These are phyloP conservation scores for Aporrectodea caliginosa DNA, from an alignment of 1,140 invertebrate genomes.

Conservation along the genomic window DNA sequence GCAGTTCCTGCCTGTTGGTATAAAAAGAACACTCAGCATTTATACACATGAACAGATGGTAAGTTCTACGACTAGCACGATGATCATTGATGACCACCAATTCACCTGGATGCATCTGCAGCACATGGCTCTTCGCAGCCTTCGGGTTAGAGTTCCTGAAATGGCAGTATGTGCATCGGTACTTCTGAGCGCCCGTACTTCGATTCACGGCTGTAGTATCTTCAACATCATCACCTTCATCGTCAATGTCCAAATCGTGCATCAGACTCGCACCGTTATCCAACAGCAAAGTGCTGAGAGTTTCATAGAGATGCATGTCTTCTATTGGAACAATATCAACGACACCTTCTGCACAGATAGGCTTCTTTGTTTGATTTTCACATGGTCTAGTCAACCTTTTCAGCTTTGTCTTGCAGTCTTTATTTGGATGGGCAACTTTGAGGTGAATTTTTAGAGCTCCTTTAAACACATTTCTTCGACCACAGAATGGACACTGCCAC, in stretches of 20 bases:
- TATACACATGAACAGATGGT: conserved; percentile 9
- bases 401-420: background rate
- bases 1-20: conserved; percentile 8
- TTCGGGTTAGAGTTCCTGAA: conserved; percentile 4
- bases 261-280: conserved; percentile 25
- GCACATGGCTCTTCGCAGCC: conserved; percentile 20
- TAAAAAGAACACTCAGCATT: background rate
- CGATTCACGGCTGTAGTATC: background rate
- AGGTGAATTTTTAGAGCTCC: conserved; percentile 21
- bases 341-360: background rate
- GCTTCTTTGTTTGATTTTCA: background rate
- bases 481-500: conserved; percentile 19
- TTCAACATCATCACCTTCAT: conserved; percentile 15
- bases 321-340: conserved; percentile 17
- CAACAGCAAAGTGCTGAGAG: conserved; percentile 5
- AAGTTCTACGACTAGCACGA: background rate
- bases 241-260: conserved; percentile 21
- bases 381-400: background rate
- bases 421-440: conserved; percentile 27
- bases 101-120: conserved; percentile 20
- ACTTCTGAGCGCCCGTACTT: conserved; percentile 4
- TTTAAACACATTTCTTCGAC: conserved; percentile 15
- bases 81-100: background rate
- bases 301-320: conserved; percentile 18
- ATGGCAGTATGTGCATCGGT: conserved; percentile 18